Conservation (phyloP, 2,797 vertebrate species). For the Hoplostethus mediterraneus region DNA sequence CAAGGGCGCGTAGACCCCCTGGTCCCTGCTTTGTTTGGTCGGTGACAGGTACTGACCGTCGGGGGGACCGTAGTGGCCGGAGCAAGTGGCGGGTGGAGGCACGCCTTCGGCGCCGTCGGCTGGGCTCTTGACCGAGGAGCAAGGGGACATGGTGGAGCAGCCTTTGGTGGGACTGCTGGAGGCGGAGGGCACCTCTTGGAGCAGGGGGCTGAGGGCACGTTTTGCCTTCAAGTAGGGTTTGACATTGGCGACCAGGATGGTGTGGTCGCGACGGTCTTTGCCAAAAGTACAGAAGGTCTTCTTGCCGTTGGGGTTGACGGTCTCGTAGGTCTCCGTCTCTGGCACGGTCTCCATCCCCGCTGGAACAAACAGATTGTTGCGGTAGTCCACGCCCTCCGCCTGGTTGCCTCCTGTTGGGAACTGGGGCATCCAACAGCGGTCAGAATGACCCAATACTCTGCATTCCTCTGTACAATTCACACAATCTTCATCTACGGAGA, state of each 20-base stretch:
- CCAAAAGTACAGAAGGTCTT: constrained; percentile 99
- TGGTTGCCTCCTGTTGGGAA: constrained; percentile 93
- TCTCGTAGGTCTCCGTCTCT: constrained; percentile 96
- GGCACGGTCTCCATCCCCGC: constrained; percentile 92
- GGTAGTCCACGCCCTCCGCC: constrained; percentile 98
- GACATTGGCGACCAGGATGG: constrained; percentile 98
- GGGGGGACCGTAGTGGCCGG: constrained; percentile 92
- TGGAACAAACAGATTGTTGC: constrained; percentile 98
- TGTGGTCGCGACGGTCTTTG: constrained; percentile 98
- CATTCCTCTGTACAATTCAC: constrained; percentile 99
- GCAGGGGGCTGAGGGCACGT: constrained; percentile 97
- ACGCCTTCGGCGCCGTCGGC: constrained; percentile 94
- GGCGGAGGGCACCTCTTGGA: constrained; percentile 97
- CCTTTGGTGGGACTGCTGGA: constrained; percentile 96
- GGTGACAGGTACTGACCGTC: constrained; percentile 95
- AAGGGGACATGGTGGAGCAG: constrained; percentile 91
- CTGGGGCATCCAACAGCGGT: constrained; percentile 99
- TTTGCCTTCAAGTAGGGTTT: constrained; percentile 99
- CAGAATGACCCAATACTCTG: constrained; percentile 98
- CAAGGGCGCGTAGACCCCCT: constrained; percentile 83
- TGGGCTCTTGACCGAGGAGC: constrained; percentile 93
- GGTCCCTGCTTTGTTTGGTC: constrained; percentile 94
- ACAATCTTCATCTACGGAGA: constrained; percentile 94
- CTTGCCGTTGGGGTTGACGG: constrained; percentile 97
- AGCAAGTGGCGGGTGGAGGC: constrained; percentile 81